These are phyloP conservation scores for Ectemnius continuus DNA, from an alignment of 2,888 invertebrate genomes.

Conservation along the genomic window DNA sequence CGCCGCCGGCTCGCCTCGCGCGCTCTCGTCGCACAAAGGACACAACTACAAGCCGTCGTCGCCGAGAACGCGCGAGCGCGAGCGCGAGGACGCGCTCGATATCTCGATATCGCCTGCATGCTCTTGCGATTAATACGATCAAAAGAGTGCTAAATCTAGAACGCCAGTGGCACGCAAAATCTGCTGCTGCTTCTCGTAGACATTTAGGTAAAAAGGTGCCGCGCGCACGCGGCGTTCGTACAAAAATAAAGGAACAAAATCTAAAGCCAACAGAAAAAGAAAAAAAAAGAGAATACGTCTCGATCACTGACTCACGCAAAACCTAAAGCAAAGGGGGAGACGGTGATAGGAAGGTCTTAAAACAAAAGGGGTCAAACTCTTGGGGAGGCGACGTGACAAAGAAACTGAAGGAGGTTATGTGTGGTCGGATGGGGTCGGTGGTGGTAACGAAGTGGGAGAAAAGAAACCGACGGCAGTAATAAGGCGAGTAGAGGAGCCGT, in stretches of 20 bases:
- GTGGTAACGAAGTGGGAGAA: constrained; percentile 14
- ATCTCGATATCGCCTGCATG: neutral
- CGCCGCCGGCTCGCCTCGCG: too few relatives aligned
- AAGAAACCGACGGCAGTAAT: constrained; percentile 33
- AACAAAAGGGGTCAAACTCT: neutral
- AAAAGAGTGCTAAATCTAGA: neutral
- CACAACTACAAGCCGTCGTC: too few relatives aligned
- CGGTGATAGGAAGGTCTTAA: constrained; percentile 17
- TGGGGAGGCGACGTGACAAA: constrained; percentile 17
- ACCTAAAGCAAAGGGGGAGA: constrained; percentile 38
- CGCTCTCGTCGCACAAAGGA: too few relatives aligned
- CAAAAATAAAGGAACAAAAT: constrained; percentile 75
- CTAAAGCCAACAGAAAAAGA: constrained; percentile 70
- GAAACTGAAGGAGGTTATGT: neutral
- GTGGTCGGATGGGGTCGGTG: too few relatives aligned
- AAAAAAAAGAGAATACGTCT: constrained; percentile 60
- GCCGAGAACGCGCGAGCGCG: too few relatives aligned
- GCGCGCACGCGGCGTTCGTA: constrained; percentile 58
- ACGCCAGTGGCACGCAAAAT: neutral
- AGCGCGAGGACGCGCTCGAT: too few relatives aligned
- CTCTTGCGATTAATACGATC: constrained; percentile 19
- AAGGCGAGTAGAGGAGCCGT: constrained; percentile 47
- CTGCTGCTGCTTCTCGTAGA: neutral
- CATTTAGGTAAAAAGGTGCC: constrained; percentile 57
- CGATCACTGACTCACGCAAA: constrained; percentile 44